Conservation (phyloP, 1,140 invertebrate species). For the Trinorchestia longiramus region DNA sequence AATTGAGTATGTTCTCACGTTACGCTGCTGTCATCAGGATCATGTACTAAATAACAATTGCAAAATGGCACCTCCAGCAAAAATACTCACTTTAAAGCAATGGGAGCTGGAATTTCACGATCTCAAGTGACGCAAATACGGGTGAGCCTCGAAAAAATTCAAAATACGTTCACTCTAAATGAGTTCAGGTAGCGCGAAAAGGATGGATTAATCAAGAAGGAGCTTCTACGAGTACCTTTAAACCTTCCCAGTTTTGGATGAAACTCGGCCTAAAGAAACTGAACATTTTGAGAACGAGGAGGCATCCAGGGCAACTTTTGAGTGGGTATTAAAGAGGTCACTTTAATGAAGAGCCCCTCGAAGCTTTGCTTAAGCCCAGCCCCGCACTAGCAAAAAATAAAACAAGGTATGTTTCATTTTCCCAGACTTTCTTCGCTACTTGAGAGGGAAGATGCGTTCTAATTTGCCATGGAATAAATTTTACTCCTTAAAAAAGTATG, state of each 20-base stretch:
- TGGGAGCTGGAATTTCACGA: neutral
- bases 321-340: neutral
- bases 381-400: neutral
- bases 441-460: neutral
- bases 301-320: slow-evolving; percentile 16
- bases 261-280: neutral
- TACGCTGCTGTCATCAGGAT: neutral
- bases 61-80: neutral
- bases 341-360: neutral
- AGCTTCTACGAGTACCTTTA: neutral
- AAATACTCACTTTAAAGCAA: neutral
- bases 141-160: neutral
- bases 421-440: neutral
- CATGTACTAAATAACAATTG: neutral
- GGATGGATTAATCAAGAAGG: neutral
- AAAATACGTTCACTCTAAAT: neutral
- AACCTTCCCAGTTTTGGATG: neutral
- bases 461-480: neutral
- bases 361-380: neutral
- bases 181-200: neutral
- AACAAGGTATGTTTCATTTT: neutral
- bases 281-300: slow-evolving; percentile 8
- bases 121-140: neutral
- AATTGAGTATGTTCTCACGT: neutral
- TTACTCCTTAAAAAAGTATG: neutral